Base-by-base conservation (phyloP, 2,797 vertebrate genomes). In the Dallia pectoralis region DNA sequence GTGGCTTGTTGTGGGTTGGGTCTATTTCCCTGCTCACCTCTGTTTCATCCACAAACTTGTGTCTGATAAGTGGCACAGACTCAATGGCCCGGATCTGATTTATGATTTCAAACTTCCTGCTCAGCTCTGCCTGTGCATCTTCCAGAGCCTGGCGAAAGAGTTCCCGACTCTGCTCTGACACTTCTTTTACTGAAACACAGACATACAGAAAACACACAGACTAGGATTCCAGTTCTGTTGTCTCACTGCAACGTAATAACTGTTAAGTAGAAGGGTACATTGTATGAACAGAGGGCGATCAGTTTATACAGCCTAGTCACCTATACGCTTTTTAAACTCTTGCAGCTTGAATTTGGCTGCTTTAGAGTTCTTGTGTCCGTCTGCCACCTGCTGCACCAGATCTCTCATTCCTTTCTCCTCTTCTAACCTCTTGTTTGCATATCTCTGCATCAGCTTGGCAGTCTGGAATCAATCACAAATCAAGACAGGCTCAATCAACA, bases 351-450 rank as follows among this genome's bases (percentile, higher is more conserved):
- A 77, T 91, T 93, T 94, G 0, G 91, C 95, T 67, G 77, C 79
- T 85, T 93, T 96, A 61, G 92, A 86, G 67, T 95, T 97, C 87
- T 94, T 95, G 85, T 95, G 95, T 18, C 89, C 92, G 67, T 96
- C 94, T n/a, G 82, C 59, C 65, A 97, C 92, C 78, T 95, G 94
- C 71, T 93, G 92, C 78, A 96, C 95, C 82, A 95, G 83, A 74
- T 95, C 91, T 85, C 88, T 95, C 84, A 92, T 85, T 81, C 91
- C 89, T 75, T 90, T 92, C 72, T 94, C 90, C 79, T 97, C 94
- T 68, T 88, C 86, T 32, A 96, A 78, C 22, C 86, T 90, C 81
- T 90, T 92, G 86, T 95, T 82, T 0, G 91, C 92, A 40, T 92
- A 92, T 59, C 75, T 87, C 61, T 77, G 85, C 94, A 93, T 95